These are phyloP conservation scores for Anableps anableps DNA, from an alignment of 2,797 vertebrate species.

Conservation along the genomic window DNA sequence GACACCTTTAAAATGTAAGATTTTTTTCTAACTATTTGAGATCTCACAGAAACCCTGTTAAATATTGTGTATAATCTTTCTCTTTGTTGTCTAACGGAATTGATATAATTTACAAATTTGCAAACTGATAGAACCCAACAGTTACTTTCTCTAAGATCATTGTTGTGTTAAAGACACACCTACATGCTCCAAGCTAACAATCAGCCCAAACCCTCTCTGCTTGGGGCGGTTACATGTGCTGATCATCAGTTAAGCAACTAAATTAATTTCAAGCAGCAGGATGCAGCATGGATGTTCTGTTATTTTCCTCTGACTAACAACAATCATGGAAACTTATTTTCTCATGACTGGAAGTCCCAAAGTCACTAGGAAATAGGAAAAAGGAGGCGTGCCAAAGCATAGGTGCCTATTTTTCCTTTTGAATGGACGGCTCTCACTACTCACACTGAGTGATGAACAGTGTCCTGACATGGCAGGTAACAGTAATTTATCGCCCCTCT, in stretches of 20 bases:
- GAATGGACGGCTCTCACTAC: conserved; percentile 44
- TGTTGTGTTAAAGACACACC: background rate
- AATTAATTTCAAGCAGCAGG: background rate
- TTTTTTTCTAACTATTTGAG: too few relatives aligned
- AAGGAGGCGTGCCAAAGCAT: conserved; percentile 1
- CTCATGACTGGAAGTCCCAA: background rate
- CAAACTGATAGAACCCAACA: background rate
- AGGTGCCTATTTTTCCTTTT: conserved; percentile 10
- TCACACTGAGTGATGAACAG: conserved; percentile 68
- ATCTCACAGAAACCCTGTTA: background rate
- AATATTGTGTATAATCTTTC: background rate
- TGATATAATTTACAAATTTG: background rate
- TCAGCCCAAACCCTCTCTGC: background rate
- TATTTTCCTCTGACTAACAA: background rate
- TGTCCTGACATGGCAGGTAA: conserved; percentile 66
- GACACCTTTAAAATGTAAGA: too few relatives aligned
- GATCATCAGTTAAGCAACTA: background rate
- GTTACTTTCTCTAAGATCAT: background rate
- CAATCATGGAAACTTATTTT: background rate
- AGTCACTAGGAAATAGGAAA: background rate
- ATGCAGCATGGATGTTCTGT: background rate
- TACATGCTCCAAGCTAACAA: background rate
- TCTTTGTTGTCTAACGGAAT: background rate
- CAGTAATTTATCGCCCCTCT: conserved; percentile 63
- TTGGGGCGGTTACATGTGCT: too few relatives aligned